Base-by-base conservation (phyloP, 92 coral and sea anemone species). In the Siderastrea siderea region DNA sequence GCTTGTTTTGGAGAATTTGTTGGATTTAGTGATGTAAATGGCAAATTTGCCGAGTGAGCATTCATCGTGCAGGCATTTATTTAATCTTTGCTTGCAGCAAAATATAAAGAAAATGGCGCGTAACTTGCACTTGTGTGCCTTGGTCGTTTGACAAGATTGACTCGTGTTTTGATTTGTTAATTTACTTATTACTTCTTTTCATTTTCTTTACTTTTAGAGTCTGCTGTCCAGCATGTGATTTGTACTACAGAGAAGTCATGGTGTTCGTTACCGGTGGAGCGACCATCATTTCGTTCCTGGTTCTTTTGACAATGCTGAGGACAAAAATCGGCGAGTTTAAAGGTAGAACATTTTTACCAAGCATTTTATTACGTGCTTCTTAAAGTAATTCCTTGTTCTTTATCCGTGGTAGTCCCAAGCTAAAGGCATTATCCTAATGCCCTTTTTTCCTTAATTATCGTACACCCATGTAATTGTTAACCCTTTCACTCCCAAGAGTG, bases 201-300 rank as follows among this genome's bases (percentile, higher is more conserved):
- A 46, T 51, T 7, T 77, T 48, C 71, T 4, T 7, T 58, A 45
- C 55, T 7, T 26, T 16, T 72, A 92, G 95, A 49, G 52, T 77
- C 6, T 89, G 93, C 74, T 89, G 93, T 71, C 43, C 74, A n/a
- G 86, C 78, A 3, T 92, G 93, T 55, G 87, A 75, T 38, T 46
- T 58, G 52, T 95, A 94, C 83, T 97, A 97, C 91, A 91, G 96
- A 19, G 71, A 87, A 47, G 83, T 97, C 66, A 93, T 97, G 97
- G 97, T 94, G 43, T 94, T 86, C 79, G 78, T 97, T 46, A 93
- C 99, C 26, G 98, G 96, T 64, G 95, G 88, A 46, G 94, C 98
- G n/a, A 96, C 99, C 10, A 11, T 90, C 19, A 47, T 97, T 11
- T 93, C 98, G 26, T 74, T 94, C 4, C 77, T 97, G 10, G 96